These are phyloP conservation scores for Hyaena hyaena DNA, from an alignment of 2,113 vertebrate genomes.

Conservation along the genomic window DNA sequence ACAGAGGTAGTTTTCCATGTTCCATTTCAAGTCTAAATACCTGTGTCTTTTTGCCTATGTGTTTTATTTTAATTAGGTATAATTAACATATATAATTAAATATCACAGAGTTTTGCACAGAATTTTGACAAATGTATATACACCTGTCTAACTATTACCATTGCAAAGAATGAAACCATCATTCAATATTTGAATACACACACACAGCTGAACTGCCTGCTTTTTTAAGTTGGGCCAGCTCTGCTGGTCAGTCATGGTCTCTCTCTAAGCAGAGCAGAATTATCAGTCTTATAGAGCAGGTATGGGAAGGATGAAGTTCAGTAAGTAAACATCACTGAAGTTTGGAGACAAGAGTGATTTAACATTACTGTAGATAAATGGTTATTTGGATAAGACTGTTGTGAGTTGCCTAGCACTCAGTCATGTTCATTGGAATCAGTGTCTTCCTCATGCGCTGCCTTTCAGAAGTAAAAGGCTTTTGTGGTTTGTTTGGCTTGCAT, in stretches of 20 bases:
- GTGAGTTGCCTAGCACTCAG: not conserved
- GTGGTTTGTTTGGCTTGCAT: not conserved
- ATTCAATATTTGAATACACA: not conserved
- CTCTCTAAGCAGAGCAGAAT: not conserved
- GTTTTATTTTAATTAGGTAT: not conserved
- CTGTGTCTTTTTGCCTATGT: not conserved
- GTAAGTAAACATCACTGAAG: not conserved
- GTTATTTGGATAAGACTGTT: not conserved
- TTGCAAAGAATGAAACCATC: not conserved
- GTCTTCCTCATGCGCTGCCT: not conserved
- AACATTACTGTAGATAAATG: not conserved
- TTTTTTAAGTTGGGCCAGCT: not conserved
- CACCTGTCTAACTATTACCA: not conserved
- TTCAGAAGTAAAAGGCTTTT: not conserved
- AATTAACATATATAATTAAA: conserved; percentile 1
- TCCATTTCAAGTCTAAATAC: not conserved
- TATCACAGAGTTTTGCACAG: not conserved
- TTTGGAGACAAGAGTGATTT: not conserved
- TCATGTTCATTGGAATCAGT: too few species aligned
- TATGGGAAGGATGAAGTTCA: not conserved
- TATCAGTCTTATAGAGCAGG: not conserved
- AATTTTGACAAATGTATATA: not conserved
- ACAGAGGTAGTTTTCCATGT: not conserved
- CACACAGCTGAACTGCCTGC: not conserved
- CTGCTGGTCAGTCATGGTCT: not conserved